phyloP scores from a whole-genome alignment of 1,140 invertebrate species.

The Cecropterus lyciades region DNA sequence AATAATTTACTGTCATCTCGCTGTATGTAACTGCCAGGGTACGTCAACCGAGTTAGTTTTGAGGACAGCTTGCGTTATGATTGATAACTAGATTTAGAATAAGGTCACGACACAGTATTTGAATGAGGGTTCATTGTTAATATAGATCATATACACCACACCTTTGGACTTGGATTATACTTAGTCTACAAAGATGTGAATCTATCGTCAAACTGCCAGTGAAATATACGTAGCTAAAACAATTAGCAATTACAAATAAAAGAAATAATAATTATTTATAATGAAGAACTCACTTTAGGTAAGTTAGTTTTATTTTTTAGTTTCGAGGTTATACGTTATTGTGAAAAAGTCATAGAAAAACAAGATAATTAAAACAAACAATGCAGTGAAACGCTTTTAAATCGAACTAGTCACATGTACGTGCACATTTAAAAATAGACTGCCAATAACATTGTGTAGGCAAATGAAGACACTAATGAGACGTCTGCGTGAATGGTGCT shows the following conservation, averaged over 20 bases:
- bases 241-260: too few relatives aligned
- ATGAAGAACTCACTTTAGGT: too few relatives aligned
- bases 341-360: too few relatives aligned
- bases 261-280: too few relatives aligned
- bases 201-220: too few relatives aligned
- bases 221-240: too few relatives aligned
- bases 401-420: constrained; percentile 39
- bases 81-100: constrained; percentile 39
- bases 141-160: background rate
- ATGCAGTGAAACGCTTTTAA: constrained; percentile 21
- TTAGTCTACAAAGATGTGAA: too few relatives aligned
- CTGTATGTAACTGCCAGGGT: constrained; percentile 23
- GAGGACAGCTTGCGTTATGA: constrained; percentile 32
- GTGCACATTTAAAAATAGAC: constrained; percentile 52
- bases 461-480: constrained; percentile 68
- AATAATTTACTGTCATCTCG: constrained; percentile 39
- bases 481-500: constrained; percentile 48
- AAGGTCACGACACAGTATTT: constrained; percentile 23
- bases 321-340: too few relatives aligned
- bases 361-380: constrained; percentile 17
- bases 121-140: constrained; percentile 7
- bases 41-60: constrained; percentile 38
- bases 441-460: constrained; percentile 58
- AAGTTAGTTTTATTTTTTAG: too few relatives aligned
- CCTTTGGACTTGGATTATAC: background rate